Conservation (phyloP, 2,888 invertebrate species). For the Meiosimyza decipiens region DNA sequence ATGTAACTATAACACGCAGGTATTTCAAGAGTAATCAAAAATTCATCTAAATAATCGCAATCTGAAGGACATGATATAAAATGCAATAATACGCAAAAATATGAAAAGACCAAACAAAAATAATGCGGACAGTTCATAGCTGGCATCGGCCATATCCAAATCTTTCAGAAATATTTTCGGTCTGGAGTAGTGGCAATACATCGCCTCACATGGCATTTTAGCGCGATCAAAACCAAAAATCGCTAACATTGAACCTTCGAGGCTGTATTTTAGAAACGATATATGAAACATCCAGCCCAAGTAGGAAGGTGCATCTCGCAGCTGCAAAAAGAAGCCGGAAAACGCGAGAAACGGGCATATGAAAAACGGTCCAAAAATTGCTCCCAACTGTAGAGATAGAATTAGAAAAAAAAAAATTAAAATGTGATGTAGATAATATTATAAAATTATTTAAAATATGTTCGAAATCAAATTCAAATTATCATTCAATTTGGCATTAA, state of each 20-base stretch:
- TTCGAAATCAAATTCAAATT: too few relatives aligned
- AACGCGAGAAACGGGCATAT: conserved; percentile 90
- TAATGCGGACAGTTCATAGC: conserved; percentile 74
- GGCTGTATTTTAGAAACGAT: conserved; percentile 89
- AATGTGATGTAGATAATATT: background rate
- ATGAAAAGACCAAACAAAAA: conserved; percentile 75
- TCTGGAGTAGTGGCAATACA: conserved; percentile 80
- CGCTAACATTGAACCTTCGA: conserved; percentile 84
- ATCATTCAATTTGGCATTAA: too few relatives aligned
- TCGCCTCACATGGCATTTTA: conserved; percentile 77
- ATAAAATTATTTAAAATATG: too few relatives aligned
- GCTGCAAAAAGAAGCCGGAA: conserved; percentile 91
- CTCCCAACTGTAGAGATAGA: conserved; percentile 77
- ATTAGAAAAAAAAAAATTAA: conserved; percentile 8
- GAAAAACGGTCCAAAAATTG: conserved; percentile 88
- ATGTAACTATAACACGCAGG: background rate
- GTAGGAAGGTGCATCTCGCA: conserved; percentile 81
- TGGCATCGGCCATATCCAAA: conserved; percentile 76
- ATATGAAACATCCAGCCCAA: conserved; percentile 88
- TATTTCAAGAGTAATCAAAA: background rate
- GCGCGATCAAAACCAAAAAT: conserved; percentile 85
- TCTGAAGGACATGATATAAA: conserved; percentile 74
- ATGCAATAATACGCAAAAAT: conserved; percentile 74
- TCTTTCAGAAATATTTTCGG: conserved; percentile 81
- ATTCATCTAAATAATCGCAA: conserved; percentile 68